Base-by-base conservation (phyloP, 64 coral and sea anemone species). In the Dendrophyllia cribrosa region DNA sequence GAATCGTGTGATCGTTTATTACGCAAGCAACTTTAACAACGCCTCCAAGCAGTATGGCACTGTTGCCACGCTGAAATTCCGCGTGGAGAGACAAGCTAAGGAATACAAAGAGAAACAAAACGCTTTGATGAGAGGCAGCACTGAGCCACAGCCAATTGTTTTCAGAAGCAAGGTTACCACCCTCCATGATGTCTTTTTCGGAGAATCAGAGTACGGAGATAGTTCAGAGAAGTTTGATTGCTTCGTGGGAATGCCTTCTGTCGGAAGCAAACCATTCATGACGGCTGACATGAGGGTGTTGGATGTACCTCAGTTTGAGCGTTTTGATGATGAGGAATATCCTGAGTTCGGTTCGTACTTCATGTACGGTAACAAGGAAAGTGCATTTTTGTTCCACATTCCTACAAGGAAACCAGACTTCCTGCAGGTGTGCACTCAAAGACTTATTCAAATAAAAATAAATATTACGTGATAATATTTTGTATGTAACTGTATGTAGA, bases 11-110 rank as follows among this genome's bases (percentile, higher is more conserved):
- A 73, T 83, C 58, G 64, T 80, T 16, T 91, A 91, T 49, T 91
- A 91, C 51, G 62, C 89, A 52, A 77, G 89, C 67, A 56, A 59
- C 11, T 91, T 91, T 26, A 78, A 66, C 4, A 51, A 80, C 65
- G 66, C 43, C 78, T 91, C 89, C 2, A 66, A 83, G 47, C 89
- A 74, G 89, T 91, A 91, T 55, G 53, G 34, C 8, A 79, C 89
- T 6, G 46, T 83, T 12, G 76, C 78, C 51, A 83, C 78, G 1
- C 34, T 71, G 16, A 50, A 91, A 43, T 91, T 91, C 50, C 72
- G 83, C 17, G 26, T n/a, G 0, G 46, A 91, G 9, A 68, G 65
- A 11, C 63, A 78, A 26, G 89, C 89, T 16, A 58, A 63, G 17
- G 55, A 52, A 4, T 69, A 55, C 53, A 68, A 20, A 12, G 51